phyloP scores from a whole-genome alignment of 2,888 invertebrate genomes.

The Latheticus oryzae region DNA sequence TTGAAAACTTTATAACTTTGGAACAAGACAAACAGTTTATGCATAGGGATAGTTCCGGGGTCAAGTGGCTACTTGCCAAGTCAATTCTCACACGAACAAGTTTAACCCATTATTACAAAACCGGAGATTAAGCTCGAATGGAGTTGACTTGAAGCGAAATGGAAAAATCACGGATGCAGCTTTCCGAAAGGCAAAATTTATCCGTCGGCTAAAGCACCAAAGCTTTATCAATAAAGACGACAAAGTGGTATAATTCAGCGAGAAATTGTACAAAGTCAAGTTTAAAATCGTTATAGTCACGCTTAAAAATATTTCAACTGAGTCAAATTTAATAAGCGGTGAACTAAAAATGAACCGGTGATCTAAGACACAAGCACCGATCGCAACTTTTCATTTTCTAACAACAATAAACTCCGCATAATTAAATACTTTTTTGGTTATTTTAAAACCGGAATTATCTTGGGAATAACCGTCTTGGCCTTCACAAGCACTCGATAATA shows the following conservation, averaged over 20 bases:
- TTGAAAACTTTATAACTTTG: background rate
- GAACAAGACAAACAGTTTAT: slow-evolving; percentile 1
- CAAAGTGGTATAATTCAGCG: no score
- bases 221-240: no score
- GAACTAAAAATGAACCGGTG: slow-evolving; percentile 4
- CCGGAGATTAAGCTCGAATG: slow-evolving; percentile 6
- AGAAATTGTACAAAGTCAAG: slow-evolving; percentile 38
- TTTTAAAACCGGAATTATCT: background rate
- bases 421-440: background rate
- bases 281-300: slow-evolving; percentile 18
- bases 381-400: background rate
- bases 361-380: background rate
- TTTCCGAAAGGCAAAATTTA: slow-evolving; percentile 4
- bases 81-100: slow-evolving; percentile 21
- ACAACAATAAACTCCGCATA: slow-evolving; percentile 8
- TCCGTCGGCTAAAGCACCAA: no score
- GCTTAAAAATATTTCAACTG: slow-evolving; percentile 5
- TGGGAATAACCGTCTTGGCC: background rate
- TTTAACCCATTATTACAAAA: slow-evolving; percentile 7
- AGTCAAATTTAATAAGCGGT: slow-evolving; percentile 8
- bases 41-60: slow-evolving; percentile 3
- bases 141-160: slow-evolving; percentile 1
- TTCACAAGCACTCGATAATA: slow-evolving; percentile 21
- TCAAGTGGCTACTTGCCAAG: slow-evolving; percentile 19
- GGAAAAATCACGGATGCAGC: slow-evolving; percentile 13